A percentile compares a stretch with the other conserved stretches of the same genome.
Conservation (phyloP, 1,140 invertebrate species). For the Drosophila eugracilis region DNA sequence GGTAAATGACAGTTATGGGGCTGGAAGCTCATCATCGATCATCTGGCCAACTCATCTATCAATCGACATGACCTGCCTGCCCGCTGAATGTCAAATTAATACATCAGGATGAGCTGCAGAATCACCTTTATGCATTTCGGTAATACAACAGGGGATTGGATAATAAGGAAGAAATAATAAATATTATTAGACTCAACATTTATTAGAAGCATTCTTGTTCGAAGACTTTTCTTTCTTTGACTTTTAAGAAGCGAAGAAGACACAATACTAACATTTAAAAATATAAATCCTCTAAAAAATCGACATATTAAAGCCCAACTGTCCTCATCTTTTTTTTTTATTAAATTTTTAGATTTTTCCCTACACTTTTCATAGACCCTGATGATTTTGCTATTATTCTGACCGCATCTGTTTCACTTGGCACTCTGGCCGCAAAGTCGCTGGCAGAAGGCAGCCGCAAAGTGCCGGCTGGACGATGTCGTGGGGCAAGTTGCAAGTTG, state of each 20-base stretch:
- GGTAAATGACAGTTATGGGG: slow-evolving; percentile 5
- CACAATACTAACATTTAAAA: neutral
- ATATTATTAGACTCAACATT: neutral
- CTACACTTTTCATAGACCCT: too few relatives aligned
- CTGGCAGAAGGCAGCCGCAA: slow-evolving; percentile 12
- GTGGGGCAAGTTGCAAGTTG: slow-evolving; percentile 11
- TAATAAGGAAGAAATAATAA: neutral
- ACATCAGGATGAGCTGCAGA: slow-evolving; percentile 10
- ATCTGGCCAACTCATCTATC: slow-evolving; percentile 27
- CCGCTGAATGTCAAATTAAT: slow-evolving; percentile 30
- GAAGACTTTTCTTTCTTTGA: too few relatives aligned
- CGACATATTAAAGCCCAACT: neutral
- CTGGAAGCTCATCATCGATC: slow-evolving; percentile 20
- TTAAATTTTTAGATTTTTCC: too few relatives aligned
- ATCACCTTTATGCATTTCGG: slow-evolving; percentile 12
- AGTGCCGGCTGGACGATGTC: slow-evolving; percentile 19
- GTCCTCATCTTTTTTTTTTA: neutral
- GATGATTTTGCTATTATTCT: slow-evolving; percentile 29
- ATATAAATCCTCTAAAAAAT: neutral
- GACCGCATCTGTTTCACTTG: slow-evolving; percentile 32
- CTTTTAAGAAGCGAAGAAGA: too few relatives aligned
- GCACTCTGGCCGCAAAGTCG: slow-evolving; percentile 20
- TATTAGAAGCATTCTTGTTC: too few relatives aligned
- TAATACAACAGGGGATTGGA: neutral
- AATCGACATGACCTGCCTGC: slow-evolving; percentile 21